Base-by-base conservation (phyloP, 2,797 vertebrate genomes). In the Hoplostethus atlanticus region DNA sequence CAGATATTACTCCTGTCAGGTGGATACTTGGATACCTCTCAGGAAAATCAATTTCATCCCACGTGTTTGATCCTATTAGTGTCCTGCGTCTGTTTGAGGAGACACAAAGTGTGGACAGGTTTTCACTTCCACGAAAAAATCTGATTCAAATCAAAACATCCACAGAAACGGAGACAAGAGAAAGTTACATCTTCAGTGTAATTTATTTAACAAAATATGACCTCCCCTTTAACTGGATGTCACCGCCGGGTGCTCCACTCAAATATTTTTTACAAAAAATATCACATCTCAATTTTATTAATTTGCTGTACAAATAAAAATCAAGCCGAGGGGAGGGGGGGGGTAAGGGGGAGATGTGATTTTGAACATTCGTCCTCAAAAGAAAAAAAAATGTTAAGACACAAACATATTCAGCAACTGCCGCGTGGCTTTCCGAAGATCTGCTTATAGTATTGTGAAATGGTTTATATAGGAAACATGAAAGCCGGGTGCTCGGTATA, bases 181-280 rank as follows among this genome's bases (percentile, higher is more conserved):
- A 85, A 87, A 91, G 91, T 87, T 92, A 95, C 95, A 96, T 95
- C 95, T 94, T 95, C 94, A 96, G 94, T 96, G 89, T 94, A 94
- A 96, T 98, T 98, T 98, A 97, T 97, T 98, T 96, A 95, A 96
- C 96, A 98, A 98, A 98, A 98, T 97, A 96, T 95, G 95, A 96
- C 95, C 96, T 94, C 94, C 94, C 93, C 64, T 81, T 79, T 81
- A 78, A 86, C 75, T 75, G 80, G 90, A 91, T 76, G 88, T 84
- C 84, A 67, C 72, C 88, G 85, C 80, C 64, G 40, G 88, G 77
- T 73, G 71, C 57, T 77, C 87, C 86, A 82, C 75, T 71, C 68
- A 68, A 83, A 91, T 69, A 83, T 21, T 21, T 21, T 84, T 91
- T 89, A 95, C 87, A 93, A 92, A 92, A 94, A 94, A 94, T 92